Base-by-base conservation (phyloP, 2,113 vertebrate species). In the Stomatorhinus ivindoensis region DNA sequence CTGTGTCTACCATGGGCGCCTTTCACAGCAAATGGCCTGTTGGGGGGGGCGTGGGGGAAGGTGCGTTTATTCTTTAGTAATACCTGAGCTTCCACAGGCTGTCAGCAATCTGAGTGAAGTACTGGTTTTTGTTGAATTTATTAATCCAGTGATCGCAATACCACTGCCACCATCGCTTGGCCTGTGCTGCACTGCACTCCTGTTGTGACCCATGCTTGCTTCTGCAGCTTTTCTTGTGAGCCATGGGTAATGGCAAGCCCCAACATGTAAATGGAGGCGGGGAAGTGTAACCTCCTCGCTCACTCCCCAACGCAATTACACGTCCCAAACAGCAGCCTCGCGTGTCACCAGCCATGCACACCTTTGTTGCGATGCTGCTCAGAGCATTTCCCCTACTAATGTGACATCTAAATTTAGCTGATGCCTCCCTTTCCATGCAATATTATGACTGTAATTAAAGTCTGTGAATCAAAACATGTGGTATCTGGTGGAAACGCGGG, bases 71-170 rank as follows among this genome's bases (percentile, higher is more conserved):
- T 82, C 35, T 44, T 83, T 83, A 21, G 35, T 44, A 10, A 21
- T 46, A 46, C 80, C 42, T 83, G 42, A 42, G 80, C 21, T 46
- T 83, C 80, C 42, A 35, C 80, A 47, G 42, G 39, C 39, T 17
- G 42, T 83, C 80, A 46, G 80, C 21, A 46, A n/a, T 83, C 31
- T 35, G 69, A 73, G 65, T 31, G 31, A 39, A 76, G 31, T 35
- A n/a, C 80, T 9, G 80, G 6, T 83, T 83, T 83, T n/a, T 65
- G 58, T 27, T 65, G 58, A 65, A 65, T 4, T 55, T 69, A 31
- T 55, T 88, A 83, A 88, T 90, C 47, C 88, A 50, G 39, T 84
- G 86, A 88, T 88, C 13, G 55, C 46, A 80, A 80, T 27, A 55
- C 89, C 55, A 80, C 58, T 88, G 88, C 46, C 55, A 53, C 87